A percentile compares a stretch with the other conserved stretches of the same genome.
Conservation (phyloP, 1,140 invertebrate genomes). For the Babylonia areolata region DNA sequence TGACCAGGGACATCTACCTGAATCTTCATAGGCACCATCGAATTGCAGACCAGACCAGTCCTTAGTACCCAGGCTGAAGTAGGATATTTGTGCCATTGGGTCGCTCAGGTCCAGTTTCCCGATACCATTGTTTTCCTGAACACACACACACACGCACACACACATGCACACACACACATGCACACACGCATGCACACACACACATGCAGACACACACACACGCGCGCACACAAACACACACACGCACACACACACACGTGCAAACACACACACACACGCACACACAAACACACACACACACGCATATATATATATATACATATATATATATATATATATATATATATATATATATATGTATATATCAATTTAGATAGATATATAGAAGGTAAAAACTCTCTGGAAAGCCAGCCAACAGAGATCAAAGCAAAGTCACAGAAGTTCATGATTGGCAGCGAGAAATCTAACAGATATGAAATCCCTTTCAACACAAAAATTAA, state of each 20-base stretch:
- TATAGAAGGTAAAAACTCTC: too few species aligned
- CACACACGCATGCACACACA: not conserved
- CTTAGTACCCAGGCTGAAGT: conserved; percentile 18
- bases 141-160: not conserved
- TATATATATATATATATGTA: too few species aligned
- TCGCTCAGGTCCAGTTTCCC: not conserved
- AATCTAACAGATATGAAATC: too few species aligned
- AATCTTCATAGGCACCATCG: conserved; percentile 4
- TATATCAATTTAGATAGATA: too few species aligned
- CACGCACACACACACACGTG: not conserved
- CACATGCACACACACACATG: not conserved
- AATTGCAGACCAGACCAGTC: not conserved
- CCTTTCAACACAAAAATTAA: too few species aligned
- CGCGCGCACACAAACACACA: not conserved
- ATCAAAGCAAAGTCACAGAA: too few species aligned
- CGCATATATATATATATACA: not conserved
- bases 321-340: too few species aligned
- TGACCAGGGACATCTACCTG: not conserved
- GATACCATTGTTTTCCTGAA: conserved; percentile 23
- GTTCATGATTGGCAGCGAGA: too few species aligned
- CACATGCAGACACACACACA: not conserved
- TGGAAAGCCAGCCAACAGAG: too few species aligned
- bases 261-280: not conserved
- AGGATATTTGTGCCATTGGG: not conserved
- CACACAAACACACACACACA: not conserved